These are phyloP conservation scores for Calidris pygmaea DNA, from an alignment of 2,113 vertebrate species.

Conservation along the genomic window DNA sequence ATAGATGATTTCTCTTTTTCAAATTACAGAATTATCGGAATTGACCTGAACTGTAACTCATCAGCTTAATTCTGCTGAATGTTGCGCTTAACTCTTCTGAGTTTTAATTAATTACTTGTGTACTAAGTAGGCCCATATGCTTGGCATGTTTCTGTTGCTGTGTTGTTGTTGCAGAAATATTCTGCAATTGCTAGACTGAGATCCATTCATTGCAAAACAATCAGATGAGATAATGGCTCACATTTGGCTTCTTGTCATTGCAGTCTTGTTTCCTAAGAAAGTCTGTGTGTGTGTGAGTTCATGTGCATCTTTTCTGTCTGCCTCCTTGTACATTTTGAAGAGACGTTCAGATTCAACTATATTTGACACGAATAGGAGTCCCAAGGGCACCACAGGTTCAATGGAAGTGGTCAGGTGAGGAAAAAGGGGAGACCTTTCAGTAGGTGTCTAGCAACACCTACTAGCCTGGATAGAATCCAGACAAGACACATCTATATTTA, in stretches of 20 bases:
- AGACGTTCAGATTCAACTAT: not conserved
- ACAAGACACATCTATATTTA: not conserved
- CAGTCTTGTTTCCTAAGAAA: not conserved
- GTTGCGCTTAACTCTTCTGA: not conserved
- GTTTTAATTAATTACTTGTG: not conserved
- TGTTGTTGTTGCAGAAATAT: not conserved
- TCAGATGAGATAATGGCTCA: not conserved
- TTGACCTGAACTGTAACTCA: not conserved
- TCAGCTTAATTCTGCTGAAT: not conserved
- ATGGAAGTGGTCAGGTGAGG: not conserved
- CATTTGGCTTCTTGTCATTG: not conserved
- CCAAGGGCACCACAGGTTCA: not conserved
- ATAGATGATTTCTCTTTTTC: not conserved
- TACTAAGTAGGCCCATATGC: not conserved
- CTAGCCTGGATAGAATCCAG: not conserved
- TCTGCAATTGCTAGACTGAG: not conserved
- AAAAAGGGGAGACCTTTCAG: not conserved
- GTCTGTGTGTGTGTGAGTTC: not conserved
- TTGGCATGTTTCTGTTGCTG: not conserved
- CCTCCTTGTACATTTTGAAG: not conserved
- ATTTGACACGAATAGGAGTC: not conserved
- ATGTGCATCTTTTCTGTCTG: not conserved
- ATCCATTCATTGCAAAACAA: not conserved
- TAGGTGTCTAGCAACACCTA: not conserved
- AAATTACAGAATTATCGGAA: not conserved